phyloP scores from a whole-genome alignment of 2,888 invertebrate species.

The Punctoribates punctum region DNA sequence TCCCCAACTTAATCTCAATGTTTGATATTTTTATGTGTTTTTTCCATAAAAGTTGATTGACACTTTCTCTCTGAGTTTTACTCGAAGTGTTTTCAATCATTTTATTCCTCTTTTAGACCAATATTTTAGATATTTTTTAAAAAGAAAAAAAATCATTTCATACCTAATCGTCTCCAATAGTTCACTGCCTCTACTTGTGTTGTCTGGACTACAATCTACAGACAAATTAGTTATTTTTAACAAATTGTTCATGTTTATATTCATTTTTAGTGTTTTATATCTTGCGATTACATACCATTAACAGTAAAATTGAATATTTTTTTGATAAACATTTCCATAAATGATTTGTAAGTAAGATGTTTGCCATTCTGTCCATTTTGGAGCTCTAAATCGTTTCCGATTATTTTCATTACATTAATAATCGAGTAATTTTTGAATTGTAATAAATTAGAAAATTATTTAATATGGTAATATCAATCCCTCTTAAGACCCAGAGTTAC shows the following conservation, averaged over 20 bases:
- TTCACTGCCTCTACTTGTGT: conserved; percentile 6
- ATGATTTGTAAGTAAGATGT: not conserved
- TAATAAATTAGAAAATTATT: no score
- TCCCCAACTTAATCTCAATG: no score
- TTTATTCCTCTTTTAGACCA: not conserved
- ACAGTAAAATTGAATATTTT: not conserved
- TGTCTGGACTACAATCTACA: no score
- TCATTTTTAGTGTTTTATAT: not conserved
- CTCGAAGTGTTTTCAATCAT: not conserved
- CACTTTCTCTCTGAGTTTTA: no score
- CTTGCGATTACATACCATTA: not conserved
- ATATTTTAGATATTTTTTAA: not conserved
- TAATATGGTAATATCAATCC: no score
- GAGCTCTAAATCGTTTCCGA: no score
- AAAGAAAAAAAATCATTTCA: not conserved
- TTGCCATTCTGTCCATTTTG: conserved; percentile 6
- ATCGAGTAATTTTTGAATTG: no score
- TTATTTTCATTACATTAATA: not conserved
- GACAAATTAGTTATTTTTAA: no score
- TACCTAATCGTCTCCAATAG: conserved; percentile 26
- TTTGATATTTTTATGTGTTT: no score
- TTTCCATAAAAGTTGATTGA: no score
- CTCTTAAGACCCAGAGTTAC: no score
- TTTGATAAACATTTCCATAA: conserved; percentile 1
- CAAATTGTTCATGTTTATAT: no score